phyloP scores from a whole-genome alignment of 1,140 invertebrate species.

The Drosophila murphyi region DNA sequence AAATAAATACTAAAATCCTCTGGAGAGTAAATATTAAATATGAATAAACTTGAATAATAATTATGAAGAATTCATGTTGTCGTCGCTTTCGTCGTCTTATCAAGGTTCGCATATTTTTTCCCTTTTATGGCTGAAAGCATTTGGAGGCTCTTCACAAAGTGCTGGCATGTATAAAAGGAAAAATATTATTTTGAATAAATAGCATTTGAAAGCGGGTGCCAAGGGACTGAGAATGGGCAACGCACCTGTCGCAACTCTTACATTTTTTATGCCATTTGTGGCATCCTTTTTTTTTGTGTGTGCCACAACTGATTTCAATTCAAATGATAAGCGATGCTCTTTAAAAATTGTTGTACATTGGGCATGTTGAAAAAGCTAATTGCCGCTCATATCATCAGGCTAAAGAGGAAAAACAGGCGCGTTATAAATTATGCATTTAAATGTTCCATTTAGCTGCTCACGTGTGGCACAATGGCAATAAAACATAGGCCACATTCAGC shows the following conservation, averaged over 20 bases:
- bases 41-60: conserved; percentile 39
- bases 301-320: conserved; percentile 4
- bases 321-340: conserved; percentile 37
- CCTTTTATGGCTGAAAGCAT: conserved; percentile 24
- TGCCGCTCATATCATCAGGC: conserved; percentile 8
- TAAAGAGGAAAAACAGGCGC: conserved; percentile 5
- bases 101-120: background rate
- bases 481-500: background rate
- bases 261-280: conserved; percentile 5
- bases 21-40: conserved; percentile 33
- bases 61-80: conserved; percentile 35
- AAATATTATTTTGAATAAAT: conserved; percentile 4
- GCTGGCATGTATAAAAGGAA: conserved; percentile 5
- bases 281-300: conserved; percentile 1
- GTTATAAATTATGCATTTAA: conserved; percentile 44
- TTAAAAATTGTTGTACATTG: conserved; percentile 26
- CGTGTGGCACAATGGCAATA: conserved; percentile 6
- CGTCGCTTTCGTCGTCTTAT: conserved; percentile 36
- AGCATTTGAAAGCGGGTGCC: background rate
- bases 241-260: conserved; percentile 11
- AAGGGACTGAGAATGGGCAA: background rate
- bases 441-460: conserved; percentile 25
- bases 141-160: conserved; percentile 6
- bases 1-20: conserved; percentile 11
- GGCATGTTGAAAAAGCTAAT: conserved; percentile 24